Evolutionary conservation across 2,113 vertebrate species (phyloP), one percentile per base, ranked within the genome.

Genomic region (Peromyscus maniculatus): DNA sequence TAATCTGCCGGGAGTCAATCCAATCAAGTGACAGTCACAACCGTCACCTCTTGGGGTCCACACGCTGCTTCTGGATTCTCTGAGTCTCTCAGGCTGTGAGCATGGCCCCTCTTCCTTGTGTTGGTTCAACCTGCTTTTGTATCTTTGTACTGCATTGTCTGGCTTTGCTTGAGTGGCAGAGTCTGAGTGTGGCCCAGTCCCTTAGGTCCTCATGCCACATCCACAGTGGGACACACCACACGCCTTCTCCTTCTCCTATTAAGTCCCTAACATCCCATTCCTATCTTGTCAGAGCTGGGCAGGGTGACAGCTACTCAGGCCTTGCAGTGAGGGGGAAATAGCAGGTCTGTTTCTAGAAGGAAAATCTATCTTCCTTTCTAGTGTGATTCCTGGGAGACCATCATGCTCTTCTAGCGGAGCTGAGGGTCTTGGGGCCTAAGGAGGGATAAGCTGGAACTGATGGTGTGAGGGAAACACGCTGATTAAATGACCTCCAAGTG

Each of bases 201-300:
- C 43, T 92, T 31, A 4, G 36, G 31, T 71, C 28, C 28, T 69
- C 46, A 57, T n/a, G 36, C 39, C 31, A 69, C 24, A 79, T 59
- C 1, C 1, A 16, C 0, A 2, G 36, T 11, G 55, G 52, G 66
- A 89, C 64, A 3, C 1, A 0, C 43, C 36, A 22, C 5, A 0
- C 0, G 36, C 3, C 43, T 43, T 43, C 43, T 43, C 62, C 46
- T 49, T 31, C 59, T 71, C 39, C 59, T 75, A 7, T 26, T 80
- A 36, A 84, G 71, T 66, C 6, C 62, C 13, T 0, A 2, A 19
- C 2, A 43, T 17, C 46, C 28, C 12, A 19, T n/a, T 17, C 19
- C 52, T 64, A 6, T 8, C 12, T 69, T 75, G 11, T 88, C 4
- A 71, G 24, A 31, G 46, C 13, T 7, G 11, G 49, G 8, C 12